Percentiles rank a stretch among this genome's conserved stretches.
Conservation (phyloP, 2,113 vertebrate species). For the Saccopteryx leptura region DNA sequence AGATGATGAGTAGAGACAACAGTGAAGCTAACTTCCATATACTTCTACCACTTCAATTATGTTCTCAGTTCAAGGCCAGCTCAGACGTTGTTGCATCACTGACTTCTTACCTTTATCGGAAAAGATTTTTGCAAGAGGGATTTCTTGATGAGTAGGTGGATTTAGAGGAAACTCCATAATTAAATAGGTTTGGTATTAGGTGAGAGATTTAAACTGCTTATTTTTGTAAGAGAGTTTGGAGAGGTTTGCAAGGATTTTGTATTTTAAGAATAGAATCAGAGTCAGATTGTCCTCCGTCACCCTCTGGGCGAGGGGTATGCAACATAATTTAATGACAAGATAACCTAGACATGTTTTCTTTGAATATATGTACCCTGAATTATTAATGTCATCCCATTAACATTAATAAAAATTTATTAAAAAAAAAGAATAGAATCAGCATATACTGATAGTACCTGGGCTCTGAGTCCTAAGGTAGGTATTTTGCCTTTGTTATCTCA, state of each 20-base stretch:
- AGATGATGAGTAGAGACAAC: background rate
- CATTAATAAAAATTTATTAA: no score
- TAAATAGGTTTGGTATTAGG: background rate
- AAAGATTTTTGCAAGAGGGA: background rate
- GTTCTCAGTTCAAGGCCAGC: background rate
- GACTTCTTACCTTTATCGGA: background rate
- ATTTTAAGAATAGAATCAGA: background rate
- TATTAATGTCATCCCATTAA: no score
- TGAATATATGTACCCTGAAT: no score
- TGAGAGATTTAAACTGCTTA: background rate
- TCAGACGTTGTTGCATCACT: background rate
- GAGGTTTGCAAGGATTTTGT: background rate
- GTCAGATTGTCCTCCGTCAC: no score
- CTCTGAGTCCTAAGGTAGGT: background rate
- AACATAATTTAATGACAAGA: no score
- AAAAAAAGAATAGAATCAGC: background rate
- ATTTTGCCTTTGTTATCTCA: background rate
- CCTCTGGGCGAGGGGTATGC: no score
- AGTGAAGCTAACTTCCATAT: background rate
- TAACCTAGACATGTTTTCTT: no score
- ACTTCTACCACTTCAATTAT: background rate
- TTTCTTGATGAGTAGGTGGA: background rate
- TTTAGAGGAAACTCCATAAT: slow-evolving; percentile 7
- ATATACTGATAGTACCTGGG: background rate
- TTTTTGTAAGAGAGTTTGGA: slow-evolving; percentile 12